Conservation (phyloP, 2,888 invertebrate genomes). For the Nudaria mundana region DNA sequence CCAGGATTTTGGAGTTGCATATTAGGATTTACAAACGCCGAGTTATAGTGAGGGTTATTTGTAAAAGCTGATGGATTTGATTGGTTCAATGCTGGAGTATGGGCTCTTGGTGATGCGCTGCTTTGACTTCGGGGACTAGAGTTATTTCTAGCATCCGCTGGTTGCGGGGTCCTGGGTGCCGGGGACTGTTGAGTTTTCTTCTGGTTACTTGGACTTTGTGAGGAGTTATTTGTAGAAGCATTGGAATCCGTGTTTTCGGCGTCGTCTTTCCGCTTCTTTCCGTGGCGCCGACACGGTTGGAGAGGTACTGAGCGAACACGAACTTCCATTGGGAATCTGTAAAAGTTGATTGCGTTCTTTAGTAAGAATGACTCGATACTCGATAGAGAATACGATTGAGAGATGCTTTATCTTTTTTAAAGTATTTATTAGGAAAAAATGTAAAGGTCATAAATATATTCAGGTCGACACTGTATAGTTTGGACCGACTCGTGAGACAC, state of each 20-base stretch:
- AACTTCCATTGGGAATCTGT: conserved; percentile 92
- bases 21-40: conserved; percentile 72
- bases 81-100: conserved; percentile 67
- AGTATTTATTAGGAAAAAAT: no score
- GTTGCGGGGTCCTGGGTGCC: conserved; percentile 68
- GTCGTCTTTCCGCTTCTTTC: conserved; percentile 89
- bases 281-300: conserved; percentile 90
- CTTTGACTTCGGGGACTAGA: conserved; percentile 75
- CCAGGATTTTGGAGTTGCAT: conserved; percentile 66
- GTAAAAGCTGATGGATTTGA: conserved; percentile 58
- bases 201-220: conserved; percentile 62
- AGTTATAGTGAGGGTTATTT: conserved; percentile 66
- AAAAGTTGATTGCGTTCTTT: no score
- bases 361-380: no score
- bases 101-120: conserved; percentile 80
- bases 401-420: no score
- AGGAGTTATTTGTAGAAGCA: conserved; percentile 44
- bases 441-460: no score
- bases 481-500: no score
- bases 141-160: conserved; percentile 59
- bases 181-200: conserved; percentile 61
- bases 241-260: conserved; percentile 68
- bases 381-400: no score
- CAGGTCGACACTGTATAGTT: no score
- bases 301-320: conserved; percentile 92